Evolutionary conservation across 2,888 invertebrate species (phyloP).

Genomic region (Eupsilia transversa): DNA sequence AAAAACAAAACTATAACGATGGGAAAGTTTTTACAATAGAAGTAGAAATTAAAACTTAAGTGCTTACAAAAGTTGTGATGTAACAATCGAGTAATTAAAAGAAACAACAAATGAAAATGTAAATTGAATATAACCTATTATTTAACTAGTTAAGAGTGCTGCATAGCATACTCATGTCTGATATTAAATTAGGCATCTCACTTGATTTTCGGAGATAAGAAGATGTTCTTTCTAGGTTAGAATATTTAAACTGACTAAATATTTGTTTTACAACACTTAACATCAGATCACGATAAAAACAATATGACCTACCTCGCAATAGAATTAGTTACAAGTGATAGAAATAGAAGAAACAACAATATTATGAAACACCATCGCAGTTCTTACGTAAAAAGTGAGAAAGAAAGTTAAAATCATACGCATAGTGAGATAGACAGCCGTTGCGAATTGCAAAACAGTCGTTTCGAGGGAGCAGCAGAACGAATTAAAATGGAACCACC

Average conservation of each 20-base stretch:
- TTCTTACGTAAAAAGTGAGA: slow-evolving; percentile 75
- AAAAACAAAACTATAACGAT: slow-evolving; percentile 64
- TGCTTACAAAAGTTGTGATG: slow-evolving; percentile 46
- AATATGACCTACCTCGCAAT: slow-evolving; percentile 8
- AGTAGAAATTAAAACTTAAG: slow-evolving; percentile 57
- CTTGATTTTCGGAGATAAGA: too few species aligned
- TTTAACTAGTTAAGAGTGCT: slow-evolving; percentile 1
- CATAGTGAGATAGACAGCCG: slow-evolving; percentile 69
- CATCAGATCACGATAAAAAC: not conserved
- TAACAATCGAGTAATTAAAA: slow-evolving; percentile 54
- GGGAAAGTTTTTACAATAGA: slow-evolving; percentile 59
- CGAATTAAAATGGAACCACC: slow-evolving; percentile 73
- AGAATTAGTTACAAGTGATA: slow-evolving; percentile 57
- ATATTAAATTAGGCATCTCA: too few species aligned
- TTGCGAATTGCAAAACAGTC: slow-evolving; percentile 77
- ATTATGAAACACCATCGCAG: slow-evolving; percentile 62
- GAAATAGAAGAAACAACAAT: slow-evolving; percentile 33
- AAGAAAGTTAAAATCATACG: slow-evolving; percentile 72
- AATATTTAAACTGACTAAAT: not conserved
- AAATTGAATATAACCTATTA: slow-evolving; percentile 35
- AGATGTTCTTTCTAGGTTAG: not conserved
- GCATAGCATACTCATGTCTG: too few species aligned
- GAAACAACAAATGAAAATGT: slow-evolving; percentile 39
- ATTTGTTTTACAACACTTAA: not conserved
- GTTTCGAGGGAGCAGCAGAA: slow-evolving; percentile 72